A percentile compares a stretch with the other conserved stretches of the same genome.
Conservation (phyloP, 2,888 invertebrate genomes). For the Colletes collaris region DNA sequence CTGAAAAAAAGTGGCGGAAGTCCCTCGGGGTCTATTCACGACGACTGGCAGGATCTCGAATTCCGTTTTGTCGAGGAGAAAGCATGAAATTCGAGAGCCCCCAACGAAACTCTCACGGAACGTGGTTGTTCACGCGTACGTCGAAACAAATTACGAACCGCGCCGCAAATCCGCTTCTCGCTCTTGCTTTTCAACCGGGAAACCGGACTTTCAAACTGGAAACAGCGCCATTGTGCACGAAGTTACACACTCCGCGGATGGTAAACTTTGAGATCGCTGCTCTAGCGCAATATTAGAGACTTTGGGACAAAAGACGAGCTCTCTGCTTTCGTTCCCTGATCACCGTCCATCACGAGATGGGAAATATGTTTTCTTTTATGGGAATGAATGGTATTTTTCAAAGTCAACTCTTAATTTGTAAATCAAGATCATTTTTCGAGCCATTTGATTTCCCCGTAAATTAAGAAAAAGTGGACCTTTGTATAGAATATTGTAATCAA, state of each 20-base stretch:
- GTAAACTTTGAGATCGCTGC: background rate
- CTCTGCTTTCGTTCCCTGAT: too few species aligned
- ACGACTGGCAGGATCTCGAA: conserved; percentile 43
- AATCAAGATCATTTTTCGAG: too few species aligned
- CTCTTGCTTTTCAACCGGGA: conserved; percentile 74
- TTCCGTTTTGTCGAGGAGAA: conserved; percentile 61
- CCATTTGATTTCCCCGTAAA: too few species aligned
- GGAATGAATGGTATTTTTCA: too few species aligned
- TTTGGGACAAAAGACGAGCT: too few species aligned
- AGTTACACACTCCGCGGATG: conserved; percentile 1
- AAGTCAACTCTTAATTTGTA: too few species aligned
- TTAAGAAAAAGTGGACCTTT: too few species aligned
- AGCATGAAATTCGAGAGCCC: conserved; percentile 68
- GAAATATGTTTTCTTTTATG: too few species aligned
- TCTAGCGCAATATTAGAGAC: too few species aligned
- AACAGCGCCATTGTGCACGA: conserved; percentile 37
- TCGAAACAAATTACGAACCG: conserved; percentile 58
- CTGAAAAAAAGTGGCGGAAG: conserved; percentile 13
- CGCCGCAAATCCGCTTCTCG: conserved; percentile 55
- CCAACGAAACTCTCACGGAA: conserved; percentile 42
- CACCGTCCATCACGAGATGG: too few species aligned
- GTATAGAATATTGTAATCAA: too few species aligned
- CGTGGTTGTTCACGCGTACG: conserved; percentile 56
- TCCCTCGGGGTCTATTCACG: conserved; percentile 26
- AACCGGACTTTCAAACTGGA: conserved; percentile 71